Conservation (phyloP, 2,797 vertebrate genomes). For the Odontamblyopus rebecca region DNA sequence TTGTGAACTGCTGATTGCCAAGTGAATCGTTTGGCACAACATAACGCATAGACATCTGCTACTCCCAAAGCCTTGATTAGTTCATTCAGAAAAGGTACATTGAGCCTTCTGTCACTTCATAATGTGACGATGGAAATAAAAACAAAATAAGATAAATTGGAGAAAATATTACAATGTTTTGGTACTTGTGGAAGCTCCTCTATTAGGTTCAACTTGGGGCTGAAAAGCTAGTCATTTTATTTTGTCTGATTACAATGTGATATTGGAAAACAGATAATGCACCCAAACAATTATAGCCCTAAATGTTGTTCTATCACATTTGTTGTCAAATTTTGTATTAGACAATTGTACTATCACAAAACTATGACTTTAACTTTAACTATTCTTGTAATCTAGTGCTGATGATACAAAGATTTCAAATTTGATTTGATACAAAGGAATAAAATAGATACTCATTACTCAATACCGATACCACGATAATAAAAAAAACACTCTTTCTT, state of each 20-base stretch:
- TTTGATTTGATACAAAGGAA: too few species aligned
- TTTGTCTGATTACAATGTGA: background rate
- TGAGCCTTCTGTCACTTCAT: slow-evolving; percentile 1
- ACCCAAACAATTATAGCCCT: too few species aligned
- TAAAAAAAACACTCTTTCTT: too few species aligned
- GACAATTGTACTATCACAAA: too few species aligned
- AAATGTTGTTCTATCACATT: too few species aligned
- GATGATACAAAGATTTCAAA: too few species aligned
- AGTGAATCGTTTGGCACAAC: background rate
- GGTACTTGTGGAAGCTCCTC: background rate
- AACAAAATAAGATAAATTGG: background rate
- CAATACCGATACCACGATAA: too few species aligned
- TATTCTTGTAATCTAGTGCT: too few species aligned
- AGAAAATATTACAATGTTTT: background rate
- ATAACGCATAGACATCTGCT: background rate
- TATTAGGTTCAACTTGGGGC: background rate
- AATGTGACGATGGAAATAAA: background rate
- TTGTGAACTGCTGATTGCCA: slow-evolving; percentile 1
- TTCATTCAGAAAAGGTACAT: slow-evolving; percentile 2
- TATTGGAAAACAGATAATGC: background rate
- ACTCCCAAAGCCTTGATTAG: slow-evolving; percentile 2
- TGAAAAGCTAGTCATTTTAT: background rate
- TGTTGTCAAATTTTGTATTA: too few species aligned
- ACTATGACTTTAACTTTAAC: too few species aligned
- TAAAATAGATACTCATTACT: too few species aligned